Evolutionary conservation across 2,888 invertebrate species (phyloP).

Genomic region (Smittia sp.): DNA sequence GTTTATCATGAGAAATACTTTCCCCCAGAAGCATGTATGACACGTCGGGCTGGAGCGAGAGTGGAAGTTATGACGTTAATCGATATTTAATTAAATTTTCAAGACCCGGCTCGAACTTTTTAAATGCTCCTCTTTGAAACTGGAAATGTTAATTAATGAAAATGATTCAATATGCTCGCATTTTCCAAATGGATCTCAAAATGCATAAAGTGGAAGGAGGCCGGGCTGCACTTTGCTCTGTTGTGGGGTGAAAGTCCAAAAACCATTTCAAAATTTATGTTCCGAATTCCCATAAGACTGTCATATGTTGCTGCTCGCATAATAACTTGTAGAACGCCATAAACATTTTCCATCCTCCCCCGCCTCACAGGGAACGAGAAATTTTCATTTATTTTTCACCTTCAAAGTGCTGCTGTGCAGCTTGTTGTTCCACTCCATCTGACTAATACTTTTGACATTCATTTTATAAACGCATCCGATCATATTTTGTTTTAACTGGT

Average conservation of each 20-base stretch:
- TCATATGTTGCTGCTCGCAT: constrained; percentile 29
- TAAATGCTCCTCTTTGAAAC: neutral
- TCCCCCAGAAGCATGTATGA: constrained; percentile 24
- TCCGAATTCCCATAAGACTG: constrained; percentile 35
- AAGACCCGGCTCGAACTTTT: neutral
- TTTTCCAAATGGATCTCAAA: constrained; percentile 18
- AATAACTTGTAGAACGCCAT: constrained; percentile 38
- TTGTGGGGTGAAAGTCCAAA: neutral
- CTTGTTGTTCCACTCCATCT: constrained; percentile 23
- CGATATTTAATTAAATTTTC: constrained; percentile 38
- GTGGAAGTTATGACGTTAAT: constrained; percentile 29
- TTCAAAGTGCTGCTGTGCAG: neutral
- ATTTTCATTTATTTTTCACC: constrained; percentile 23
- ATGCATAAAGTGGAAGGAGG: neutral
- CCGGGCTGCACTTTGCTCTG: neutral
- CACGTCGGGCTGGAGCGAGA: neutral
- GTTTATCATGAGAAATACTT: constrained; percentile 32
- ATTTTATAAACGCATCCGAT: constrained; percentile 37
- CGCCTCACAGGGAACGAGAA: neutral
- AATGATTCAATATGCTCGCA: constrained; percentile 14
- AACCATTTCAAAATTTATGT: constrained; percentile 37
- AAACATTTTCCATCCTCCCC: constrained; percentile 18
- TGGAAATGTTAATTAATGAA: constrained; percentile 2
- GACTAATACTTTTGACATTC: constrained; percentile 40
- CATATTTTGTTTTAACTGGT: constrained; percentile 26